Evolutionary conservation across 2,888 invertebrate species (phyloP), one percentile per base, ranked within the genome.

Genomic region (Nymphalis urticae): DNA sequence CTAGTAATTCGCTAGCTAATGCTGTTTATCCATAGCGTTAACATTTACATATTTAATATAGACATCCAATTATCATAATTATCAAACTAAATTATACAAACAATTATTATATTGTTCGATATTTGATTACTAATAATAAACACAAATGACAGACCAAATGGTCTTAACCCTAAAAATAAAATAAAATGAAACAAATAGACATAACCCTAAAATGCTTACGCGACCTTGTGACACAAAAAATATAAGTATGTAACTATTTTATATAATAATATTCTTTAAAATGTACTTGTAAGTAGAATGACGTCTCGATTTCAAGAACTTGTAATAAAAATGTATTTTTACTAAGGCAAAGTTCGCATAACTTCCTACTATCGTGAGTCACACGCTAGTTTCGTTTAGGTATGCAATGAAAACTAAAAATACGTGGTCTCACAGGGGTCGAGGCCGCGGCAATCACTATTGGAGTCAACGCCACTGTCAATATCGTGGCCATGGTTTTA

Each of bases 391-490:
- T 76, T 74, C 72, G 77, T 76, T 79, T 80, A 77, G 78, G 82
- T 75, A 77, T 75, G 75, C 73, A 75, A 75, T 77, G 78, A 76
- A 70, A 82, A 75, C 78, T 80, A 80, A 79, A 82, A 81, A 81
- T 80, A 81, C 75, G 70, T 73, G 71, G 72, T 72, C 70, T 73
- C 71, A 72, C 73, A 69, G 73, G 76, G 78, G 76, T 78, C 78
- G 78, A 79, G 78, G 76, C 73, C 76, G 72, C 59, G 84, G 81
- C 73, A 73, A 68, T 73, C 70, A 58, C 53, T 66, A 72, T 48
- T 74, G 68, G 77, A 84, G 85, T 86, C 83, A 85, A 84, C 73
- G 72, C 79, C 82, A 81, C 79, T 71, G 73, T 59, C 16, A 63
- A 61, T 73, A 73, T 65, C 72, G 71, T 73, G 75, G 64, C 76